Evolutionary conservation across 2,888 invertebrate genomes (phyloP).

Genomic region (Megaustenia siamemsis): DNA sequence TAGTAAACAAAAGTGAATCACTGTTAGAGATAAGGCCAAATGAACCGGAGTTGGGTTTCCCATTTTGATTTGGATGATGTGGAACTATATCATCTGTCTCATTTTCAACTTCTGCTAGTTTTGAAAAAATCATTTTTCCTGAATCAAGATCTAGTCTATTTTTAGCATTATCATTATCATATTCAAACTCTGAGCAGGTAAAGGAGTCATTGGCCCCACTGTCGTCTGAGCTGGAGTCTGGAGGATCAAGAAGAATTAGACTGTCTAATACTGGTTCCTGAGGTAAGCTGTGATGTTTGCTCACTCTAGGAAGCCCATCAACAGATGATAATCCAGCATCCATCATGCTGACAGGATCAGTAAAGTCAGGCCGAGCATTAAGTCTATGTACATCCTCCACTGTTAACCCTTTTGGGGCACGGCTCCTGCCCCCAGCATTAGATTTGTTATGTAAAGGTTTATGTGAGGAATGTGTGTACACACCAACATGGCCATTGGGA

Average conservation of each 20-base stretch:
- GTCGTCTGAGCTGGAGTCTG: slow-evolving; percentile 86
- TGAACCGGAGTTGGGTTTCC: slow-evolving; percentile 80
- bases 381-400: slow-evolving; percentile 95
- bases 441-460: slow-evolving; percentile 34
- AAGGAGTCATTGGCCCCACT: slow-evolving; percentile 96
- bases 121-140: slow-evolving; percentile 84
- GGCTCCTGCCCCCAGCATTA: slow-evolving; percentile 6
- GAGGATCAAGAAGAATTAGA: slow-evolving; percentile 78
- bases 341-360: slow-evolving; percentile 91
- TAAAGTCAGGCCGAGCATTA: slow-evolving; percentile 91
- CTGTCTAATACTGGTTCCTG: slow-evolving; percentile 73
- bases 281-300: slow-evolving; percentile 38
- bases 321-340: slow-evolving; percentile 93
- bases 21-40: slow-evolving; percentile 96
- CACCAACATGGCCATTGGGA: slow-evolving; percentile 39
- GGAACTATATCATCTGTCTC: slow-evolving; percentile 68
- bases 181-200: slow-evolving; percentile 98
- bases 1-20: slow-evolving; percentile 91
- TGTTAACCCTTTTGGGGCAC: slow-evolving; percentile 87
- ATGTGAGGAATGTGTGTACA: slow-evolving; percentile 31
- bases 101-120: slow-evolving; percentile 80
- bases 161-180: slow-evolving; percentile 85
- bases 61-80: slow-evolving; percentile 52
- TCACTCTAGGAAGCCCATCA: slow-evolving; percentile 56
- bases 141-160: slow-evolving; percentile 68